phyloP scores from a whole-genome alignment of 2,797 vertebrate species.

The Enteromius paludinosus region DNA sequence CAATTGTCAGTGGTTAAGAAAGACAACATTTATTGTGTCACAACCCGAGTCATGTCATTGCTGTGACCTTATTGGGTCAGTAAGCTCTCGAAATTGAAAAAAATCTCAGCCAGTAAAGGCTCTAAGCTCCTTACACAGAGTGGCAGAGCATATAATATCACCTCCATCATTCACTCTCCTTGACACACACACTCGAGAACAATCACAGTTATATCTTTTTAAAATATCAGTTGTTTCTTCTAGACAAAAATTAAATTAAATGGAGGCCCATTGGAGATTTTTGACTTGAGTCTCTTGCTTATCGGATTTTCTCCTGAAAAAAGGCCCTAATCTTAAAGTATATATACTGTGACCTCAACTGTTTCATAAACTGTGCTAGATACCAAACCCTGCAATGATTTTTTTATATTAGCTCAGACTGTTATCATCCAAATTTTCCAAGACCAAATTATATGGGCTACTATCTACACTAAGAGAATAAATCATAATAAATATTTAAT shows the following conservation, averaged over 20 bases:
- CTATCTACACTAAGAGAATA: conserved; percentile 4
- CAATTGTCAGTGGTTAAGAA: background rate
- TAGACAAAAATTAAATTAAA: background rate
- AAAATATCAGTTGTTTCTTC: background rate
- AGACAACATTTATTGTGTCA: conserved; percentile 17
- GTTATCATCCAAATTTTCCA: background rate
- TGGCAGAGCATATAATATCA: conserved; percentile 18
- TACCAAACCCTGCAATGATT: background rate
- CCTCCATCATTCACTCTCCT: conserved; percentile 32
- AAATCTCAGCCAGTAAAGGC: conserved; percentile 3
- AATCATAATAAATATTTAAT: background rate
- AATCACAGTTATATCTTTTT: background rate
- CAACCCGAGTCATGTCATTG: conserved; percentile 8
- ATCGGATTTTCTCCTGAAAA: background rate
- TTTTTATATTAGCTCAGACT: background rate
- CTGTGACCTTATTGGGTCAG: conserved; percentile 38
- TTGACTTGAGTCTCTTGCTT: background rate
- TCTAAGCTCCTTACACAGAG: conserved; percentile 34
- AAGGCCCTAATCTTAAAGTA: background rate
- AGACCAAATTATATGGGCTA: background rate
- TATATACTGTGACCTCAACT: conserved; percentile 3
- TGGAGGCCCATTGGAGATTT: background rate
- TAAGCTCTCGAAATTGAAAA: conserved; percentile 42
- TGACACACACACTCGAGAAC: background rate
- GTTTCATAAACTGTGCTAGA: conserved; percentile 25